Evolutionary conservation across 2,113 vertebrate species (phyloP).

Genomic region (Macquaria australasica): DNA sequence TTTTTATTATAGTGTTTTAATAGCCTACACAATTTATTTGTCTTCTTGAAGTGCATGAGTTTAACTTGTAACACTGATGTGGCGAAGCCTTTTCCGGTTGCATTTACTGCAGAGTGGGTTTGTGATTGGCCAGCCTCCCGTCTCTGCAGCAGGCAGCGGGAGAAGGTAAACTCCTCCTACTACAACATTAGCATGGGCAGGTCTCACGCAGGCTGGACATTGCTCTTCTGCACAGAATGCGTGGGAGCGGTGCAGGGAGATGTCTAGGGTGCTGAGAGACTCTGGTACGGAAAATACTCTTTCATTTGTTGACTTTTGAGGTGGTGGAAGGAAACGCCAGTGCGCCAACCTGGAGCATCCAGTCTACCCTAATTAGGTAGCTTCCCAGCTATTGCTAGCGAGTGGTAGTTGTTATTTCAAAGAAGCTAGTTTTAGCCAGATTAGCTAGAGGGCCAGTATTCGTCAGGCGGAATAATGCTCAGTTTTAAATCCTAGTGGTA

Average conservation of each 20-base stretch:
- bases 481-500: not conserved
- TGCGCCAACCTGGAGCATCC: not conserved
- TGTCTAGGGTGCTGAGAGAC: conserved; percentile 73
- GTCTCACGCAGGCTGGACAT: conserved; percentile 49
- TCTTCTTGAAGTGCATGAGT: not conserved
- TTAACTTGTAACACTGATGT: not conserved
- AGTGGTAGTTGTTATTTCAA: not conserved
- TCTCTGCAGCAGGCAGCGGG: conserved; percentile 19
- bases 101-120: not conserved
- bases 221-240: conserved; percentile 66
- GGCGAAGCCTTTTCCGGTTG: conserved; percentile 1
- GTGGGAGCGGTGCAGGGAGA: conserved; percentile 59
- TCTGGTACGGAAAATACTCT: conserved; percentile 70
- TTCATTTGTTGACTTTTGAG: not conserved
- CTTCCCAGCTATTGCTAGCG: conserved; percentile 44
- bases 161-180: conserved; percentile 53
- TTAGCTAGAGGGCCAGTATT: conserved; percentile 21
- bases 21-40: too few species aligned
- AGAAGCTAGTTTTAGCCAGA: conserved; percentile 46
- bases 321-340: not conserved
- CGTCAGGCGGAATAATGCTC: not conserved
- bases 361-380: conserved; percentile 14
- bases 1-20: not conserved
- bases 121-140: not conserved
- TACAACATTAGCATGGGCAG: conserved; percentile 47